Evolutionary conservation across 2,113 vertebrate species (phyloP).

Genomic region (Megaleporinus macrocephalus): DNA sequence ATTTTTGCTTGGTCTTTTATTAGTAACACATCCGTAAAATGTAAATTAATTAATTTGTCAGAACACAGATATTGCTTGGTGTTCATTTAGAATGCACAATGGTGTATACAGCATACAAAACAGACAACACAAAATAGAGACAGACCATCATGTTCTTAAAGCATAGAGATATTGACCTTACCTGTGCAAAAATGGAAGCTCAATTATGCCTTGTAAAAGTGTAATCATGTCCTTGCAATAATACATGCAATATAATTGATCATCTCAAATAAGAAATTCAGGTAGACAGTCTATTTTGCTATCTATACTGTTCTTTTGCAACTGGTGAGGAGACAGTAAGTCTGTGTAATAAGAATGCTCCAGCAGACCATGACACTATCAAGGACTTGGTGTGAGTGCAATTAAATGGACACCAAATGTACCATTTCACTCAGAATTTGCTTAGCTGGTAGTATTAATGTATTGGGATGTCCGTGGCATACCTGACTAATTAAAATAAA

Average conservation of each 20-base stretch:
- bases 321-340: background rate
- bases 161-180: constrained; percentile 32
- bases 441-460: constrained; percentile 11
- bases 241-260: constrained; percentile 50
- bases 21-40: constrained; percentile 59
- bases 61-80: constrained; percentile 66
- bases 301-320: background rate
- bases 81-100: constrained; percentile 63
- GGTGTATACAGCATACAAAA: constrained; percentile 62
- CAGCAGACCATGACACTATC: background rate
- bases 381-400: too few relatives aligned
- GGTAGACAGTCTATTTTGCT: background rate
- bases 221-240: constrained; percentile 26
- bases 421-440: background rate
- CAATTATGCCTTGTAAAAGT: constrained; percentile 30
- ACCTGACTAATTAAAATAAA: background rate
- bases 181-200: constrained; percentile 30
- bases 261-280: constrained; percentile 25
- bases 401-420: too few relatives aligned
- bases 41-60: constrained; percentile 44
- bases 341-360: constrained; percentile 1
- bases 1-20: constrained; percentile 58
- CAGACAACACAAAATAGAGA: constrained; percentile 58
- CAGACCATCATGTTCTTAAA: constrained; percentile 42
- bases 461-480: background rate